A percentile compares a stretch with the other conserved stretches of the same genome.
phyloP scores from a whole-genome alignment of 2,797 vertebrate genomes.

The Choloepus didactylus region DNA sequence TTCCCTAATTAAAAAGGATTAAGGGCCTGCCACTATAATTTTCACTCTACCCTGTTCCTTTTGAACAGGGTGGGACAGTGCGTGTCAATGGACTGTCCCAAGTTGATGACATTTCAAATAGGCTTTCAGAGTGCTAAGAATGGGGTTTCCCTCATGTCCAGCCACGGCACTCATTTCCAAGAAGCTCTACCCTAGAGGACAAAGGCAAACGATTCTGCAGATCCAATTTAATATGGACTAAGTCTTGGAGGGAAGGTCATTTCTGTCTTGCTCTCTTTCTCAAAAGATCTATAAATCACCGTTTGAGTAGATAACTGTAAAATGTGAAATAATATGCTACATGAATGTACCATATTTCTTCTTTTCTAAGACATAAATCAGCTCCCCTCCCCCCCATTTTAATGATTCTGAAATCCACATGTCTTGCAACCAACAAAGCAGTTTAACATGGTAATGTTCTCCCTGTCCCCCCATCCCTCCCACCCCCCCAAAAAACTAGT shows the following conservation, averaged over 20 bases:
- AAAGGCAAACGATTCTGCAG: constrained; percentile 78
- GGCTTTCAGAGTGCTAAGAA: constrained; percentile 67
- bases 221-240: constrained; percentile 76
- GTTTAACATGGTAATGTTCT: not conserved
- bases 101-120: constrained; percentile 64
- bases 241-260: constrained; percentile 82
- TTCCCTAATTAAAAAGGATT: constrained; percentile 64
- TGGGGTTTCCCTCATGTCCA: not conserved
- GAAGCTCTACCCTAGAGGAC: constrained; percentile 55
- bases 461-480: not conserved
- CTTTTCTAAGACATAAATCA: not conserved
- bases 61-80: constrained; percentile 51
- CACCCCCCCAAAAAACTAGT: not conserved
- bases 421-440: not conserved
- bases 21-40: constrained; percentile 38
- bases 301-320: not conserved
- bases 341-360: not conserved
- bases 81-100: constrained; percentile 27
- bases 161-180: not conserved
- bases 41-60: constrained; percentile 54
- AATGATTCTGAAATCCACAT: constrained; percentile 18
- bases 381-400: not conserved
- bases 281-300: constrained; percentile 34
- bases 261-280: constrained; percentile 58
- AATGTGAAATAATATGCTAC: not conserved